These are phyloP conservation scores for Bujurquina vittata DNA, from an alignment of 2,113 vertebrate genomes.

Conservation along the genomic window DNA sequence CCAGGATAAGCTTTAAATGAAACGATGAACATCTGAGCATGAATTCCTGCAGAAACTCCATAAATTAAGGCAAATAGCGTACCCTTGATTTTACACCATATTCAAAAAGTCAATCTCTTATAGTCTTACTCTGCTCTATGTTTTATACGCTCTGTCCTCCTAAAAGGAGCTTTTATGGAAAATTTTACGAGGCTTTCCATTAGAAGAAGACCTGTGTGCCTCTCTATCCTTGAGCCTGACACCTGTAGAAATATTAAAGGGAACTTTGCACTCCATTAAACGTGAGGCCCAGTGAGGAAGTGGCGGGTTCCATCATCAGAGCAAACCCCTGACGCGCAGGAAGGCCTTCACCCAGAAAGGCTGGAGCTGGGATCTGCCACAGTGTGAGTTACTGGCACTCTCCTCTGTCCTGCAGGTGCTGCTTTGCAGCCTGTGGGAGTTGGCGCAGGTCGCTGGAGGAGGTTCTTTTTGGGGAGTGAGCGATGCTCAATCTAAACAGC, in stretches of 20 bases:
- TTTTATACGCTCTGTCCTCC: conserved; percentile 4
- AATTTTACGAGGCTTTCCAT: conserved; percentile 15
- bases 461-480: neutral
- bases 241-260: conserved; percentile 69
- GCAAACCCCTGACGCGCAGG: conserved; percentile 47
- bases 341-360: conserved; percentile 48
- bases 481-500: conserved; percentile 41
- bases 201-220: conserved; percentile 35
- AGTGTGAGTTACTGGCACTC: conserved; percentile 57
- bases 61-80: neutral
- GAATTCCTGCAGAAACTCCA: conserved; percentile 13
- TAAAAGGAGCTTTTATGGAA: conserved; percentile 29
- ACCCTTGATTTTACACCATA: neutral
- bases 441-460: conserved; percentile 5
- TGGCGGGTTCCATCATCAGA: conserved; percentile 37
- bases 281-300: conserved; percentile 39
- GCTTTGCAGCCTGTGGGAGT: conserved; percentile 20
- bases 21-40: neutral
- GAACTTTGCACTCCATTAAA: conserved; percentile 71
- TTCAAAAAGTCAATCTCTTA: neutral
- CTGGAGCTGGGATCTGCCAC: conserved; percentile 41
- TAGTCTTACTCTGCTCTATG: neutral
- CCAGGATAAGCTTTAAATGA: conserved; percentile 24
- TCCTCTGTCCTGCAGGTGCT: conserved; percentile 58
- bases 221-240: conserved; percentile 31